These are phyloP conservation scores for Agapornis roseicollis DNA, from an alignment of 2,113 vertebrate species.

Conservation along the genomic window DNA sequence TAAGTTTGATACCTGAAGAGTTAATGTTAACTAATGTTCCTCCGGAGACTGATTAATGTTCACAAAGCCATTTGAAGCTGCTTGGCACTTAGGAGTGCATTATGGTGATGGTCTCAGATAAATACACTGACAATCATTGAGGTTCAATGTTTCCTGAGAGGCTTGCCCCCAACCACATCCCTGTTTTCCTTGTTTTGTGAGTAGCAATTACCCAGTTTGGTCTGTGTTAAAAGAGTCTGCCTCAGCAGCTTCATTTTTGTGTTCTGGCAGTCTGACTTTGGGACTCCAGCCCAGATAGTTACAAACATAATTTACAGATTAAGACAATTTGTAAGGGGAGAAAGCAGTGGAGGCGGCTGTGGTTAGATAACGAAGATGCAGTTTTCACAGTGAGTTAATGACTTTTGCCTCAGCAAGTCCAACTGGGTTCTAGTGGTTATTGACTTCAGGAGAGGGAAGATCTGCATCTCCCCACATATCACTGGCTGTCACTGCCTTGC, in stretches of 20 bases:
- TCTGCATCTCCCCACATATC: not conserved
- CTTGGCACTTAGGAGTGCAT: not conserved
- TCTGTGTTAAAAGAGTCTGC: not conserved
- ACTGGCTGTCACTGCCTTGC: fast-evolving
- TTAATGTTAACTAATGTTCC: not conserved
- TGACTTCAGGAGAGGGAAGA: not conserved
- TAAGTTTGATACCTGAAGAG: not conserved
- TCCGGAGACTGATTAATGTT: not conserved
- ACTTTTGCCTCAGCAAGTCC: not conserved
- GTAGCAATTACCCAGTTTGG: not conserved
- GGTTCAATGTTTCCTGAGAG: not conserved
- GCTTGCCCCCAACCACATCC: not conserved
- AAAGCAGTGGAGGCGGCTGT: not conserved
- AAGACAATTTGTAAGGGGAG: not conserved
- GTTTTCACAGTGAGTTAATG: not conserved
- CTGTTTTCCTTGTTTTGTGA: not conserved
- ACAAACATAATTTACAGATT: slow-evolving; percentile 19
- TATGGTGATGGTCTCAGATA: not conserved
- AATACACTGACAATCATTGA: not conserved
- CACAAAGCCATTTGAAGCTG: not conserved
- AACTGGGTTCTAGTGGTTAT: not conserved
- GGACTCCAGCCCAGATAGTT: not conserved
- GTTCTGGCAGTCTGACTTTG: not conserved
- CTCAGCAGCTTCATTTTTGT: slow-evolving; percentile 31
- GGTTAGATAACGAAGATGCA: not conserved